Conservation (phyloP, 2,113 vertebrate species). For the Suricata suricatta region DNA sequence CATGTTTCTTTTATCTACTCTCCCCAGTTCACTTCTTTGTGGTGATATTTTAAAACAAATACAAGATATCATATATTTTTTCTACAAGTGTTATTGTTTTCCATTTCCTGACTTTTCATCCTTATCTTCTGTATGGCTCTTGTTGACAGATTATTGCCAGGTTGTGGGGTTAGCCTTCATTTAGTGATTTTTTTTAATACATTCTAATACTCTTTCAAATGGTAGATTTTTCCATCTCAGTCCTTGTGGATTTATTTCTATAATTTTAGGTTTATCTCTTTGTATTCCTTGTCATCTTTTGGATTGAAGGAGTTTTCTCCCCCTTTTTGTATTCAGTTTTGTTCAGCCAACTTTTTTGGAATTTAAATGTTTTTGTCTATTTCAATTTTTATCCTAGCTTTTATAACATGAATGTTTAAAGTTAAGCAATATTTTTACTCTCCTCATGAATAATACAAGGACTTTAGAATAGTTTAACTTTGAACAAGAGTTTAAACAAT, state of each 20-base stretch:
- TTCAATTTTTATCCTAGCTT: not conserved
- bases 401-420: not conserved
- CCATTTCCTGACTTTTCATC: not conserved
- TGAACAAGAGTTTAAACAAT: not conserved
- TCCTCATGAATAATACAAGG: not conserved
- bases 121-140: not conserved
- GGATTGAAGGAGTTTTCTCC: not conserved
- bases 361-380: not conserved
- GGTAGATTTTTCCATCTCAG: not conserved
- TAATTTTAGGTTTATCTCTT: not conserved
- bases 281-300: not conserved
- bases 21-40: not conserved
- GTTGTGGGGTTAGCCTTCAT: not conserved
- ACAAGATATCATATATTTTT: not conserved
- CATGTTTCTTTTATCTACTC: not conserved
- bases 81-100: not conserved
- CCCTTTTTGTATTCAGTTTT: not conserved
- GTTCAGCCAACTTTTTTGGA: not conserved
- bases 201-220: not conserved
- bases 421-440: not conserved
- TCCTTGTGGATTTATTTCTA: not conserved
- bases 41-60: not conserved
- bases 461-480: not conserved
- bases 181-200: not conserved
- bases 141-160: not conserved